Conservation (phyloP, 2,113 vertebrate species). For the Riparia riparia region DNA sequence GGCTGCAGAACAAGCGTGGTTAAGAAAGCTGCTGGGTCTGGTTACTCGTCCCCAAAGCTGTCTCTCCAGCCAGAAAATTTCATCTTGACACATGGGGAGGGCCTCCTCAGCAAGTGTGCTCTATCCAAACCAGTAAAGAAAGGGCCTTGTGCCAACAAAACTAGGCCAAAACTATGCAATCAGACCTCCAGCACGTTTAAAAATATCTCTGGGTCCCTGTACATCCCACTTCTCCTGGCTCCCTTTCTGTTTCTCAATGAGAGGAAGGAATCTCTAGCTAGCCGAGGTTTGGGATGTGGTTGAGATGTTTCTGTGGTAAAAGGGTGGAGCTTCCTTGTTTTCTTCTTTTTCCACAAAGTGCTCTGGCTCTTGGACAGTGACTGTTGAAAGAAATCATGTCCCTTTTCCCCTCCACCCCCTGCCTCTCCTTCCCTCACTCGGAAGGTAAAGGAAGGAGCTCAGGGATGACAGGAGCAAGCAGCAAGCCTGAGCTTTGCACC, state of each 20-base stretch:
- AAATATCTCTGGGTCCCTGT: constrained; percentile 32
- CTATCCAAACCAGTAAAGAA: constrained; percentile 1
- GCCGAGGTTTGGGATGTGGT: not conserved
- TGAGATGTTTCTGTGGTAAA: not conserved
- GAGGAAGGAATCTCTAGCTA: not conserved
- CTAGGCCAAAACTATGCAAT: constrained; percentile 29
- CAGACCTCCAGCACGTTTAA: constrained; percentile 10
- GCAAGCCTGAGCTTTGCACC: not conserved
- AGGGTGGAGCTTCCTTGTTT: constrained; percentile 48
- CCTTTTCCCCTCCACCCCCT: not conserved
- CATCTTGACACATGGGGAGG: not conserved
- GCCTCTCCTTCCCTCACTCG: not conserved
- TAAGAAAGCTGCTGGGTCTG: not conserved
- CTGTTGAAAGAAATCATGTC: not conserved
- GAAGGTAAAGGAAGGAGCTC: not conserved
- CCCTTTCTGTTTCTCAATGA: not conserved
- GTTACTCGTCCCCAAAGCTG: not conserved
- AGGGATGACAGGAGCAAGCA: not conserved
- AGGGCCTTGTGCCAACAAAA: constrained; percentile 32
- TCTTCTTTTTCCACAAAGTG: not conserved
- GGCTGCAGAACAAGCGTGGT: not conserved
- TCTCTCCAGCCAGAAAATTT: not conserved
- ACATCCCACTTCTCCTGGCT: constrained; percentile 11
- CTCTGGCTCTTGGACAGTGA: not conserved
- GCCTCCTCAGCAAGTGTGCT: constrained; percentile 14